Percentiles rank a stretch among this genome's conserved stretches.
Evolutionary conservation across 2,797 vertebrate genomes (phyloP).

Genomic region (Sorex maritimensis): DNA sequence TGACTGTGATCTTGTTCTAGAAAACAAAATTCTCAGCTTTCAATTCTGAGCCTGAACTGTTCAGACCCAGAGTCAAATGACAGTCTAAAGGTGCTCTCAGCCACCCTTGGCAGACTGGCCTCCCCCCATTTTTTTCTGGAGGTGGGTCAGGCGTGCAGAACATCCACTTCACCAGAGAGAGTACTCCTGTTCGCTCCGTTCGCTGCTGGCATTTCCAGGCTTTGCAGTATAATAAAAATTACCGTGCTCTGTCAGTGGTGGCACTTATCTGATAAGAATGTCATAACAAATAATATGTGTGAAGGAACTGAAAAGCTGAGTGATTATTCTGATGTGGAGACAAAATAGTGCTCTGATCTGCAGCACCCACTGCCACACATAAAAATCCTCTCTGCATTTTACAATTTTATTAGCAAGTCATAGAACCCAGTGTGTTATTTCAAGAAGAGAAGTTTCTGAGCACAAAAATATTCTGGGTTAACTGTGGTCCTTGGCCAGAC

Average conservation of each 20-base stretch:
- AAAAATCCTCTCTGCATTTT: slow-evolving; percentile 69
- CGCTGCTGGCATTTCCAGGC: slow-evolving; percentile 46
- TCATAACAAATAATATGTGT: slow-evolving; percentile 80
- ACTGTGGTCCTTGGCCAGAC: not conserved
- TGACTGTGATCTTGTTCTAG: not conserved
- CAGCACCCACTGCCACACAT: slow-evolving; percentile 17
- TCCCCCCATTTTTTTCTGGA: not conserved
- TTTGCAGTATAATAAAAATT: slow-evolving; percentile 80
- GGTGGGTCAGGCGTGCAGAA: not conserved
- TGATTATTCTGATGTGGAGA: slow-evolving; percentile 82
- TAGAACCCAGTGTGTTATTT: slow-evolving; percentile 80
- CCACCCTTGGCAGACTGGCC: not conserved
- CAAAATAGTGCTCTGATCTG: slow-evolving; percentile 83
- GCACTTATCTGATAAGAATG: slow-evolving; percentile 81
- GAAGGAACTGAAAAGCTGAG: slow-evolving; percentile 83
- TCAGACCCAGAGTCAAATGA: not conserved
- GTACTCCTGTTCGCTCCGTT: too few species aligned
- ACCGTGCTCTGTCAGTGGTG: slow-evolving; percentile 58
- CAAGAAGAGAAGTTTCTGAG: slow-evolving; percentile 80
- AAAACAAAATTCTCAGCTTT: not conserved
- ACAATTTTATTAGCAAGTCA: slow-evolving; percentile 79
- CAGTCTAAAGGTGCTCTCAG: rapidly evolving
- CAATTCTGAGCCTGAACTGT: not conserved
- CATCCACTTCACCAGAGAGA: not conserved
- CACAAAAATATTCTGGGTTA: slow-evolving; percentile 77